Percentiles rank a stretch among this genome's conserved stretches.
Conservation (phyloP, 2,113 vertebrate species). For the Oostethus manadensis region DNA sequence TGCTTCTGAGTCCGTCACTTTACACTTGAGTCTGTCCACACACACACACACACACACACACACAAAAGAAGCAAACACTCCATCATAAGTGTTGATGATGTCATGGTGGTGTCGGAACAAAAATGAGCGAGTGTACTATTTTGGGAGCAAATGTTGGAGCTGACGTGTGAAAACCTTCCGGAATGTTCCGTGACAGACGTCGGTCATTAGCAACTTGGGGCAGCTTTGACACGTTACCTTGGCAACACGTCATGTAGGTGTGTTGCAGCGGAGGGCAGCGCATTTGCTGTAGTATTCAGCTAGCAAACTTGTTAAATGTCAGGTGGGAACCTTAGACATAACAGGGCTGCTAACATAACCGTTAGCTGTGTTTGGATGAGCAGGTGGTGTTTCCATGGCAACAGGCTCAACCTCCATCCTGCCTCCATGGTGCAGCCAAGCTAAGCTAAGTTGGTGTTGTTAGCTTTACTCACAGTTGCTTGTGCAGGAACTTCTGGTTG, state of each 20-base stretch:
- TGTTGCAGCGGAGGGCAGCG: not conserved
- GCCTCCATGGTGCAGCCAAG: not conserved
- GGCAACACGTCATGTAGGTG: not conserved
- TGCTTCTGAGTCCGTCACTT: not conserved
- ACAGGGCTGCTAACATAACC: too few relatives aligned
- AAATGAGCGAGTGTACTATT: not conserved
- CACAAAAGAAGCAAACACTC: not conserved
- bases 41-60: not conserved
- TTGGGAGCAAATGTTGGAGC: not conserved
- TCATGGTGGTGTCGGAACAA: not conserved
- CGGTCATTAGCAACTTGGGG: too few relatives aligned
- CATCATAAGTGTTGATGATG: too few relatives aligned
- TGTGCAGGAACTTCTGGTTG: not conserved
- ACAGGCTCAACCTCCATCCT: not conserved
- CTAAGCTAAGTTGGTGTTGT: not conserved
- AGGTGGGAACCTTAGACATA: too few relatives aligned
- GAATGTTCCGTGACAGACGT: not conserved
- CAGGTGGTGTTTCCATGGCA: not conserved
- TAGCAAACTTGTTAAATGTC: too few relatives aligned
- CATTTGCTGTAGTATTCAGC: too few relatives aligned
- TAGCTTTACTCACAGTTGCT: slow-evolving; percentile 4
- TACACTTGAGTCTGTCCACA: not conserved
- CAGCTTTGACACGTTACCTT: not conserved
- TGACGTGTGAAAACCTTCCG: not conserved
- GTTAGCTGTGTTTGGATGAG: too few relatives aligned